phyloP scores from a whole-genome alignment of 2,888 invertebrate species.

The Eristalis pertinax region DNA sequence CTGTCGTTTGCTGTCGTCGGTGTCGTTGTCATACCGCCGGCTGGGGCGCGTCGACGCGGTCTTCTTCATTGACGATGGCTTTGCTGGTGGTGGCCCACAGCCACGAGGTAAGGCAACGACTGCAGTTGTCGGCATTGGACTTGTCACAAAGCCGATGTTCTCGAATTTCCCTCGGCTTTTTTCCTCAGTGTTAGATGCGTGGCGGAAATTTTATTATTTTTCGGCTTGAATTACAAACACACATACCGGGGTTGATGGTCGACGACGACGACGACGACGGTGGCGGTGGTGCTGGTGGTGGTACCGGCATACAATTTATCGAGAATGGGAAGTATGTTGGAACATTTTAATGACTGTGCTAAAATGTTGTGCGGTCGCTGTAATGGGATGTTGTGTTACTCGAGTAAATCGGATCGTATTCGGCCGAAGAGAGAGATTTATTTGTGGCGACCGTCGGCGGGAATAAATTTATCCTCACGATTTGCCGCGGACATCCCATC shows the following conservation, averaged over 20 bases:
- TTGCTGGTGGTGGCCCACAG: neutral
- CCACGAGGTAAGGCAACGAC: neutral
- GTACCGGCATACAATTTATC: constrained; percentile 56
- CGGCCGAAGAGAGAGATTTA: constrained; percentile 42
- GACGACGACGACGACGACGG: neutral
- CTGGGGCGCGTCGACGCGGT: constrained; percentile 15
- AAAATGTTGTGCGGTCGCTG: constrained; percentile 64
- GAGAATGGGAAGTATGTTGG: constrained; percentile 62
- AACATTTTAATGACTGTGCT: constrained; percentile 62
- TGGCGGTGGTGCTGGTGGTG: neutral
- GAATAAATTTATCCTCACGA: constrained; percentile 33
- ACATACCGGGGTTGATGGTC: constrained; percentile 51
- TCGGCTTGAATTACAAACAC: constrained; percentile 67
- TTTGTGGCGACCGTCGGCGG: constrained; percentile 15
- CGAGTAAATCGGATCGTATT: constrained; percentile 51
- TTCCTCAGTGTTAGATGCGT: constrained; percentile 58
- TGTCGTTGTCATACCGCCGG: constrained; percentile 27
- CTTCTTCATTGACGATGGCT: constrained; percentile 53
- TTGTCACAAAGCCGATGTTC: constrained; percentile 70
- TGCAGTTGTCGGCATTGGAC: constrained; percentile 55
- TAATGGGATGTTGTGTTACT: constrained; percentile 42
- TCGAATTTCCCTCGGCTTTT: constrained; percentile 62
- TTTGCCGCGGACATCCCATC: neutral
- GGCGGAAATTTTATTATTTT: constrained; percentile 69
- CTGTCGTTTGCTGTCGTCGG: constrained; percentile 31